phyloP scores from a whole-genome alignment of 1,140 invertebrate genomes.

The Drosophila malerkotliana region DNA sequence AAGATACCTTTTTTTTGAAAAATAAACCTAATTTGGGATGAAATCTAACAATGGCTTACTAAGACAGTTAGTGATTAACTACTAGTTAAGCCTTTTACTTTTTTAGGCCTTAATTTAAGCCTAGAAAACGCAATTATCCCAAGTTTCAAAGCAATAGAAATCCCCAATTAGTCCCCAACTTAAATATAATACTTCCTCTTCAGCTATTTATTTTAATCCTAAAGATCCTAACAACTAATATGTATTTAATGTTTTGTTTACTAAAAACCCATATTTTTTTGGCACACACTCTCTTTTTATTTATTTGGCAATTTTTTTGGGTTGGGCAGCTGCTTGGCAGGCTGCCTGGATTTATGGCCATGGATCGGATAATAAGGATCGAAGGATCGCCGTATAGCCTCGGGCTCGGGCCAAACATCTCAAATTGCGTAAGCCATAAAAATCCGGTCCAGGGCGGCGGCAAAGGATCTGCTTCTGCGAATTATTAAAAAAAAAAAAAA shows the following conservation, averaged over 20 bases:
- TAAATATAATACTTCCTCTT: background rate
- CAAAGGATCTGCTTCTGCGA: slow-evolving; percentile 43
- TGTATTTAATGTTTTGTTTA: slow-evolving; percentile 38
- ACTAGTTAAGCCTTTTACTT: too few relatives aligned
- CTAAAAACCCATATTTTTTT: background rate
- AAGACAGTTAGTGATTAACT: too few relatives aligned
- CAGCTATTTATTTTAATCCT: background rate
- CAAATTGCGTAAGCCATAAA: slow-evolving; percentile 71
- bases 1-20: too few relatives aligned
- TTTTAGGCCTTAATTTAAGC: too few relatives aligned
- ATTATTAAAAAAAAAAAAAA: slow-evolving; percentile 12
- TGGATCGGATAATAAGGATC: slow-evolving; percentile 16
- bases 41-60: too few relatives aligned
- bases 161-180: background rate
- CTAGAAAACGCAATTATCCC: too few relatives aligned
- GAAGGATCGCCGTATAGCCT: background rate
- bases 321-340: slow-evolving; percentile 30
- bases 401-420: slow-evolving; percentile 10
- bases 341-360: slow-evolving; percentile 42
- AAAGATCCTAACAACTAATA: slow-evolving; percentile 15
- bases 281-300: background rate
- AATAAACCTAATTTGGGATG: too few relatives aligned
- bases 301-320: background rate
- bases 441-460: slow-evolving; percentile 11
- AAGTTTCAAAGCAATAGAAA: background rate